These are phyloP conservation scores for Callopanchax toddi DNA, from an alignment of 2,113 vertebrate genomes.

Conservation along the genomic window DNA sequence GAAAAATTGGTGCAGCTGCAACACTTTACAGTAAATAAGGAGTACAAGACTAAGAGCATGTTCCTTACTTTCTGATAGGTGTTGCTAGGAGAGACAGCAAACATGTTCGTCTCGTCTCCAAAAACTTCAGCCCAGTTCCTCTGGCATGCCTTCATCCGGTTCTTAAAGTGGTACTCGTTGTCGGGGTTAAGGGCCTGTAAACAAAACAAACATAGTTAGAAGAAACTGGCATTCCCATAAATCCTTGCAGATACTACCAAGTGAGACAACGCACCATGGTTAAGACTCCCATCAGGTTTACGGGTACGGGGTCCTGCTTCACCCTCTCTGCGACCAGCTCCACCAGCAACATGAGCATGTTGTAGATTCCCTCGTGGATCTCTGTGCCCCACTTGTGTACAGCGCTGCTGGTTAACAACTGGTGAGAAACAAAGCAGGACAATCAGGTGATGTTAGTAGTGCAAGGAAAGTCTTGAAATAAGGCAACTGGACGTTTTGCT, in stretches of 20 bases:
- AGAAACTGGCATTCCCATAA: too few relatives aligned
- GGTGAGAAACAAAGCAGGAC: neutral
- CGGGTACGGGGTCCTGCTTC: slow-evolving; percentile 94
- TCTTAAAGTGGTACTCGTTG: slow-evolving; percentile 99
- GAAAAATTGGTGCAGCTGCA: slow-evolving; percentile 1
- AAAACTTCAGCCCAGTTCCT: slow-evolving; percentile 98
- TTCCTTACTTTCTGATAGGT: slow-evolving; percentile 89
- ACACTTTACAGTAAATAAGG: neutral
- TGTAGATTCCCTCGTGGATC: slow-evolving; percentile 99
- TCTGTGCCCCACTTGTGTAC: slow-evolving; percentile 99
- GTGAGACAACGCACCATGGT: slow-evolving; percentile 86
- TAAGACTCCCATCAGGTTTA: slow-evolving; percentile 90
- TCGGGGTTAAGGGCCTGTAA: slow-evolving; percentile 96
- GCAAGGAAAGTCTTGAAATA: too few relatives aligned
- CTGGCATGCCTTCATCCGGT: slow-evolving; percentile 96
- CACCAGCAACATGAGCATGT: slow-evolving; percentile 98
- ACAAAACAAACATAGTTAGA: slow-evolving; percentile 15
- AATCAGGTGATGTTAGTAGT: neutral
- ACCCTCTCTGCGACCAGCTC: slow-evolving; percentile 95
- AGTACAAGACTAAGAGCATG: neutral
- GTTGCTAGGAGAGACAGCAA: slow-evolving; percentile 91
- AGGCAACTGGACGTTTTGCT: too few relatives aligned
- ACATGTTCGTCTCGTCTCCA: slow-evolving; percentile 91
- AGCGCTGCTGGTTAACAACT: slow-evolving; percentile 96
- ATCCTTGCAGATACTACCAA: neutral